phyloP scores from a whole-genome alignment of 92 coral and sea anemone species.

The Phenganax marumi region DNA sequence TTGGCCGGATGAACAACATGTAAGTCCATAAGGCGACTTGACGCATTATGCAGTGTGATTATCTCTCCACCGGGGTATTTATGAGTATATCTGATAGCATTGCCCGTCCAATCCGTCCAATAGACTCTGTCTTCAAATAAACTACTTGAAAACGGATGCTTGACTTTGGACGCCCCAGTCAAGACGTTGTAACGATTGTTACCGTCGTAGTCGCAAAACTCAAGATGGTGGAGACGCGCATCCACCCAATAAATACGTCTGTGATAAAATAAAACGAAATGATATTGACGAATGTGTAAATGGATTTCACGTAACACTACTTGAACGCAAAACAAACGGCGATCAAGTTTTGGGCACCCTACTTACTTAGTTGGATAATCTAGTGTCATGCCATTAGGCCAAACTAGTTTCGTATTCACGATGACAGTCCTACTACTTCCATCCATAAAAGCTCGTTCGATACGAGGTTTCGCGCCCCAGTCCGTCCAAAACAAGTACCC shows the following conservation, averaged over 20 bases:
- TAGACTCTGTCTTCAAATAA: constrained; percentile 77
- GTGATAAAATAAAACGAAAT: neutral
- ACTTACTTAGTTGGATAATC: constrained; percentile 83
- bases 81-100: constrained; percentile 47
- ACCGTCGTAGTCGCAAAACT: constrained; percentile 83
- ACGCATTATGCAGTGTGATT: constrained; percentile 45
- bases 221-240: constrained; percentile 66
- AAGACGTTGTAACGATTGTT: constrained; percentile 63
- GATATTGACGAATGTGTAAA: neutral
- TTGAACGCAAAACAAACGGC: neutral
- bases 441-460: constrained; percentile 82
- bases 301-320: neutral
- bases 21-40: constrained; percentile 65
- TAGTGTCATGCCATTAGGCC: constrained; percentile 93
- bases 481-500: constrained; percentile 98
- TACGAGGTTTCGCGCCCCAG: constrained; percentile 72
- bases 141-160: constrained; percentile 73
- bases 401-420: constrained; percentile 46
- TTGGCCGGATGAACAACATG: constrained; percentile 88
- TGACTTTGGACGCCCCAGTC: constrained; percentile 33
- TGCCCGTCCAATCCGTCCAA: constrained; percentile 82
- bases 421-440: constrained; percentile 70
- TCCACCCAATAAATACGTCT: constrained; percentile 97
- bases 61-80: constrained; percentile 72
- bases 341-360: no score